A percentile compares a stretch with the other conserved stretches of the same genome.
phyloP scores from a whole-genome alignment of 1,140 invertebrate genomes.

The Pararge aegeria region DNA sequence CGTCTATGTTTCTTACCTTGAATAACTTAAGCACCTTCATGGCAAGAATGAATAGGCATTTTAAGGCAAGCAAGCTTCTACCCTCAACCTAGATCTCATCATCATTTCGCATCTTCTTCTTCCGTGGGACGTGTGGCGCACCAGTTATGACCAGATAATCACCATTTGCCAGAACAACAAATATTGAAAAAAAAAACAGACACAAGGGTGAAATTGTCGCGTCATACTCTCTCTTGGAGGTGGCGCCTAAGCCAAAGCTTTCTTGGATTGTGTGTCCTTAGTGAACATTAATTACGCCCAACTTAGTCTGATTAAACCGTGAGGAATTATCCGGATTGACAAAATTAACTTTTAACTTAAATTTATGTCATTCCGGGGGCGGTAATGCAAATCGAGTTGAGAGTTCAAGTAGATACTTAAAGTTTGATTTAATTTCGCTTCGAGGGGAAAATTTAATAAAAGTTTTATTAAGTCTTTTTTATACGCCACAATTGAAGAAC shows the following conservation, averaged over 20 bases:
- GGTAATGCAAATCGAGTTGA: constrained; percentile 27
- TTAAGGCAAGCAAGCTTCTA: too few species aligned
- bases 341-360: constrained; percentile 79
- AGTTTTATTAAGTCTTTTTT: constrained; percentile 8
- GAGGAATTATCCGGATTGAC: constrained; percentile 78
- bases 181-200: too few species aligned
- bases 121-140: too few species aligned
- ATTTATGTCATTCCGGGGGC: constrained; percentile 59
- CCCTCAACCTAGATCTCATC: too few species aligned
- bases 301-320: constrained; percentile 79
- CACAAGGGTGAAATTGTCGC: too few species aligned
- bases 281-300: constrained; percentile 77
- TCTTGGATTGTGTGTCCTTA: constrained; percentile 76
- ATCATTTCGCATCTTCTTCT: too few species aligned
- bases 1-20: too few species aligned
- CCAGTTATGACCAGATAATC: too few species aligned
- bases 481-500: neutral
- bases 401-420: constrained; percentile 25
- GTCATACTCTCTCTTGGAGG: too few species aligned
- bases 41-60: too few species aligned
- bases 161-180: too few species aligned
- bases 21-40: too few species aligned
- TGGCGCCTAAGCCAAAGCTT: constrained; percentile 69
- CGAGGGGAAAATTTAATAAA: constrained; percentile 9
- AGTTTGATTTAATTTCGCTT: constrained; percentile 26